These are phyloP conservation scores for Plecturocebus donacophilus DNA, from an alignment of 2,113 vertebrate species.

Conservation along the genomic window DNA sequence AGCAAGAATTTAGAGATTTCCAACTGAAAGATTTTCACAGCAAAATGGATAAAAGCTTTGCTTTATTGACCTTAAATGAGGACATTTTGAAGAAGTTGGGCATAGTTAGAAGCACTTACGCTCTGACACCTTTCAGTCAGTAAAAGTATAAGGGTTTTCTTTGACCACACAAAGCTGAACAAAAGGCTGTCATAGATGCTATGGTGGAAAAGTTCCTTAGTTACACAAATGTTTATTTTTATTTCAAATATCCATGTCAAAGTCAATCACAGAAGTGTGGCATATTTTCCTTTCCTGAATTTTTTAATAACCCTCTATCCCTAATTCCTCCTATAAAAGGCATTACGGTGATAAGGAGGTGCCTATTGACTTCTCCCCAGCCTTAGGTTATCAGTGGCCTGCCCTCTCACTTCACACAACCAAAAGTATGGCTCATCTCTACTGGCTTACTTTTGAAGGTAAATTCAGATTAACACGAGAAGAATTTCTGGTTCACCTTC, in stretches of 20 bases:
- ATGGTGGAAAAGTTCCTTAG: background rate
- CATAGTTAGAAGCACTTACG: background rate
- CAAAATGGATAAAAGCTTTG: conserved; percentile 16
- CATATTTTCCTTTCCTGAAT: background rate
- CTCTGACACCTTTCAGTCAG: background rate
- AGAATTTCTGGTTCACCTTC: background rate
- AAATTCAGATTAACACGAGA: conserved; percentile 21
- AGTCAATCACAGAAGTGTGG: background rate
- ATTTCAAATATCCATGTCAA: background rate
- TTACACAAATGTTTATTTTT: conserved; percentile 22
- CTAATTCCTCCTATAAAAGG: background rate
- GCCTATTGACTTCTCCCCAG: background rate
- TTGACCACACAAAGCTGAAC: background rate
- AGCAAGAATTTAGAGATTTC: conserved; percentile 39
- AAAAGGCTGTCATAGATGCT: background rate
- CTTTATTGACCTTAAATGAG: conserved; percentile 1
- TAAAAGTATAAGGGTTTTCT: background rate
- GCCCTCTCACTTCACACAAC: background rate
- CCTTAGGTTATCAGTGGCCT: background rate
- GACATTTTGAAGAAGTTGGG: background rate
- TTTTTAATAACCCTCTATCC: background rate
- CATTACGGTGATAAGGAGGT: background rate
- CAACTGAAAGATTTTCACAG: conserved; percentile 55
- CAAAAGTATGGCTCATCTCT: background rate
- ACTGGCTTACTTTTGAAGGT: background rate